Percentiles rank a stretch among this genome's conserved stretches.
Evolutionary conservation across 30 jellyfish, hydroid and myxozoan species (phyloP).

Genomic region (Chironex yamaguchii): DNA sequence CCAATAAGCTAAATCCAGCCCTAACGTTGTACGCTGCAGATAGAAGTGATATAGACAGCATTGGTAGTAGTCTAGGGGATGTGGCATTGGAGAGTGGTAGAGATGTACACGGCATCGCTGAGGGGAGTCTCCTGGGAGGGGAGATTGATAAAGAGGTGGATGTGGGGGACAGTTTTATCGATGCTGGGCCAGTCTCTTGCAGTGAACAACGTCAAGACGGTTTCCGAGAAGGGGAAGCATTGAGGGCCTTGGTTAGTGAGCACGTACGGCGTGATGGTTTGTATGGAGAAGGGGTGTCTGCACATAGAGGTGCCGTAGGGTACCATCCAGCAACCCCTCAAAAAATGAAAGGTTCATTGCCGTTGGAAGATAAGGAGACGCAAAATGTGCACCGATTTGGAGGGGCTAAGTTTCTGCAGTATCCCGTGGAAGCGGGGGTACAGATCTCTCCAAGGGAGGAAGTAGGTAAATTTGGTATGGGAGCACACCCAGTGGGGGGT

Average conservation of each 20-base stretch:
- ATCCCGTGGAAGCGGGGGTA: neutral
- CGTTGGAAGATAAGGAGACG: neutral
- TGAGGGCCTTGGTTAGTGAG: neutral
- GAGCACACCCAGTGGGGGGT: neutral
- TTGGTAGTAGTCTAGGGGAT: constrained; percentile 54
- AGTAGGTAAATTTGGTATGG: neutral
- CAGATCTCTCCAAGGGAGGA: neutral
- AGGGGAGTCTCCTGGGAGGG: constrained; percentile 59
- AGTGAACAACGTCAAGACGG: neutral
- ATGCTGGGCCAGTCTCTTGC: neutral
- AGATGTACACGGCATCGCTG: no score
- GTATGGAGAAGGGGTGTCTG: neutral
- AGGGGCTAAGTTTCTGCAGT: neutral
- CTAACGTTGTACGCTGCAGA: constrained; percentile 56
- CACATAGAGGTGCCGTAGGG: neutral
- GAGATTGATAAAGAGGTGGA: constrained; percentile 36
- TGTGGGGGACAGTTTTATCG: constrained; percentile 34
- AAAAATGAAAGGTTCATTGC: neutral
- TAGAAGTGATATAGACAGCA: constrained; percentile 40
- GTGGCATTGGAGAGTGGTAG: constrained; percentile 17
- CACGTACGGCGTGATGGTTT: neutral
- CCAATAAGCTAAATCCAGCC: constrained; percentile 70
- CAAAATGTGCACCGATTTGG: no score
- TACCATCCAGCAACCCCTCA: neutral
- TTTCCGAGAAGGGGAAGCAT: neutral